Evolutionary conservation across 2,797 vertebrate genomes (phyloP).

Genomic region (Sebastes itinus): DNA sequence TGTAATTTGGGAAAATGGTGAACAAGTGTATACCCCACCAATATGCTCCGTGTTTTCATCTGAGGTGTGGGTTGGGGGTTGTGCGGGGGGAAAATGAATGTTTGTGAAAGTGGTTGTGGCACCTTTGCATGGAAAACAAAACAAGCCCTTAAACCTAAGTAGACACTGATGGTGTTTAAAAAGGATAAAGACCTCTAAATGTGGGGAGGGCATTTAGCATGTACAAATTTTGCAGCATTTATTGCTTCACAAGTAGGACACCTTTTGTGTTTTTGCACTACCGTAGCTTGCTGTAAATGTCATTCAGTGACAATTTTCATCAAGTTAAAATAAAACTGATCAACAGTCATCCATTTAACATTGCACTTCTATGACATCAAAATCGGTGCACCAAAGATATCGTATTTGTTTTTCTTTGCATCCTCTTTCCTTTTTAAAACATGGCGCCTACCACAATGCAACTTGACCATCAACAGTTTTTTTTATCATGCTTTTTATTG

Average conservation of each 20-base stretch:
- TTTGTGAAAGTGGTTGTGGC: background rate
- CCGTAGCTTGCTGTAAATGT: background rate
- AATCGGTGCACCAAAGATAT: background rate
- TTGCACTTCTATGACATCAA: background rate
- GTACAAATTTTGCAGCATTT: background rate
- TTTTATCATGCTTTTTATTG: too few species aligned
- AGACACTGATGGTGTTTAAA: background rate
- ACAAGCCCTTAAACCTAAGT: background rate
- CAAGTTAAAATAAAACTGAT: background rate
- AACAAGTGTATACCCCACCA: background rate
- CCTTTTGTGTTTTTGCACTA: background rate
- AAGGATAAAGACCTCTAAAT: background rate
- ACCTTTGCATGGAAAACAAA: background rate
- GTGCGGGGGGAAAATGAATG: background rate
- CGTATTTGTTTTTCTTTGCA: background rate
- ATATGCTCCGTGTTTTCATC: background rate
- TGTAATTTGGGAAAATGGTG: background rate
- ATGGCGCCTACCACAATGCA: too few species aligned
- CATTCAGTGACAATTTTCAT: background rate
- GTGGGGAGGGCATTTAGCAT: background rate
- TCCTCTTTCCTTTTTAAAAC: background rate
- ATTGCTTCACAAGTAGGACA: background rate
- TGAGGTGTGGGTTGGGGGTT: background rate
- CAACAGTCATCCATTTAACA: background rate
- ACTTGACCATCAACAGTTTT: too few species aligned